Evolutionary conservation across 1,140 invertebrate genomes (phyloP).

Genomic region (Sipha flava): DNA sequence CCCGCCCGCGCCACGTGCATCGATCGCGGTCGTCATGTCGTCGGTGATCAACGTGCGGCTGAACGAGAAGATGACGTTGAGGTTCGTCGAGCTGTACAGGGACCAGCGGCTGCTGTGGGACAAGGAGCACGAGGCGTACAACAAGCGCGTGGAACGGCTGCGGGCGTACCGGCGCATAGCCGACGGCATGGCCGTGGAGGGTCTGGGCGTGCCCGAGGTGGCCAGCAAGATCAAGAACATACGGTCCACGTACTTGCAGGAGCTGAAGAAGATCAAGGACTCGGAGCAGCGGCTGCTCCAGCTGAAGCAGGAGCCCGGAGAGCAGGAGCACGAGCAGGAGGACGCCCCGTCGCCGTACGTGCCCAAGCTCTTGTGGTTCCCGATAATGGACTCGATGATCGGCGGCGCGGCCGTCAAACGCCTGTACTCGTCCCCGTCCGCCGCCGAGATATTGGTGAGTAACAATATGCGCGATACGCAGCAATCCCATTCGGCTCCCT

Average conservation of each 20-base stretch:
- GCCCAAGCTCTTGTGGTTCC: not conserved
- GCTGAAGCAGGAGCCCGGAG: constrained; percentile 35
- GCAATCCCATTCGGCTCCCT: too few species aligned
- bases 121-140: constrained; percentile 34
- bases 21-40: not conserved
- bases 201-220: constrained; percentile 33
- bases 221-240: constrained; percentile 39
- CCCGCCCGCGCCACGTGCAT: too few species aligned
- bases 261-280: constrained; percentile 36
- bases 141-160: constrained; percentile 31
- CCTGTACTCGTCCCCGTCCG: not conserved
- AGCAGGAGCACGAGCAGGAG: constrained; percentile 37
- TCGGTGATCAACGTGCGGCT: not conserved
- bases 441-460: not conserved
- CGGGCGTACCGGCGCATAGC: constrained; percentile 31
- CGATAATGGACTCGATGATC: not conserved
- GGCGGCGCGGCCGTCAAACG: not conserved
- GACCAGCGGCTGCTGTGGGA: constrained; percentile 35
- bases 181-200: constrained; percentile 34
- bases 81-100: constrained; percentile 32
- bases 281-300: not conserved
- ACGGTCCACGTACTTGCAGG: constrained; percentile 37
- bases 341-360: constrained; percentile 41
- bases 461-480: too few species aligned
- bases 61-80: constrained; percentile 34